phyloP scores from a whole-genome alignment of 2,888 invertebrate genomes.

The Galeruca laticollis region DNA sequence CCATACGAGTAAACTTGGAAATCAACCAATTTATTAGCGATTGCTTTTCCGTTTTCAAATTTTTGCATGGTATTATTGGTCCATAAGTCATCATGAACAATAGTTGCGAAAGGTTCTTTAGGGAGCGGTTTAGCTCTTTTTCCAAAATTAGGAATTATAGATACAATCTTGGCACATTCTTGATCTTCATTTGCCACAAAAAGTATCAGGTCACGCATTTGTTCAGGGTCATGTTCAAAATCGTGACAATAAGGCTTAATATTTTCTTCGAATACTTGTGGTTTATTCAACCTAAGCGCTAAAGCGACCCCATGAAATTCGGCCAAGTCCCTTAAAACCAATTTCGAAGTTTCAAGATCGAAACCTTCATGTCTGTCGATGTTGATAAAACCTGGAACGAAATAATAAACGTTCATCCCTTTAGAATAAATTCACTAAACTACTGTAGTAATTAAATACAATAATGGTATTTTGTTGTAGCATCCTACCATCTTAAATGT shows the following conservation, averaged over 20 bases:
- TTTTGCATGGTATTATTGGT: slow-evolving; percentile 72
- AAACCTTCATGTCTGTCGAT: slow-evolving; percentile 68
- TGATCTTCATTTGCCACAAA: neutral
- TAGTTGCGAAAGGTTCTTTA: slow-evolving; percentile 64
- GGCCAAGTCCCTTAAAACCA: no score
- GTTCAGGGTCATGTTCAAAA: neutral
- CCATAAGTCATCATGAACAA: slow-evolving; percentile 72
- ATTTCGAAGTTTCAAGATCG: slow-evolving; percentile 66
- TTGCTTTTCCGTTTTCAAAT: no score
- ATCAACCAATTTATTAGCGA: no score
- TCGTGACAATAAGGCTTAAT: no score
- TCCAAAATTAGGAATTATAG: neutral
- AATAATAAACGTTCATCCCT: neutral
- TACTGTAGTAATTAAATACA: no score
- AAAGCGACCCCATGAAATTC: no score
- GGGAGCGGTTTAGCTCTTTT: slow-evolving; percentile 2
- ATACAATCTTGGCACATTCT: neutral
- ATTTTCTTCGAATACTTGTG: no score
- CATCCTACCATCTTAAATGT: no score
- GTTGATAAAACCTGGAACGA: slow-evolving; percentile 66
- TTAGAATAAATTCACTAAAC: no score
- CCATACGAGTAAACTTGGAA: no score
- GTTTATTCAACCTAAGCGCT: no score
- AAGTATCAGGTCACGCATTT: neutral
- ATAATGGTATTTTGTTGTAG: no score